phyloP scores from a whole-genome alignment of 2,888 invertebrate genomes.

The Tribolium freemani region DNA sequence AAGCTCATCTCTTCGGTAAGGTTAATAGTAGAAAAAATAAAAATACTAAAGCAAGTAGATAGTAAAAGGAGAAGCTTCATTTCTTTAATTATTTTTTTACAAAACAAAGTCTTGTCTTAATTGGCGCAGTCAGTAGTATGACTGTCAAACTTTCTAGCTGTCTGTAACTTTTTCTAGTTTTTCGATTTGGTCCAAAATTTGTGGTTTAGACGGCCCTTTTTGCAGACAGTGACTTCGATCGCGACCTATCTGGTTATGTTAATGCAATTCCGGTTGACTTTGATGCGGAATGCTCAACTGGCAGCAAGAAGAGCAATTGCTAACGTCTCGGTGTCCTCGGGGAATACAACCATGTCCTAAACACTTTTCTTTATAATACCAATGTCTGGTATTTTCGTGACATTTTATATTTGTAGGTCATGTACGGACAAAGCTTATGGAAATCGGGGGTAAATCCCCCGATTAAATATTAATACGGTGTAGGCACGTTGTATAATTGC shows the following conservation, averaged over 20 bases:
- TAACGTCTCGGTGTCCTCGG: conserved; percentile 37
- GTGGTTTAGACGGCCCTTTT: conserved; percentile 16
- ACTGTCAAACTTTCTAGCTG: too few species aligned
- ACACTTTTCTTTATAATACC: conserved; percentile 32
- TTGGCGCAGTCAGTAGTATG: too few species aligned
- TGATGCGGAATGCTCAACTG: conserved; percentile 72
- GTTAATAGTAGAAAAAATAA: background rate
- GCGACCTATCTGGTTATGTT: conserved; percentile 81
- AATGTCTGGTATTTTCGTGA: conserved; percentile 38
- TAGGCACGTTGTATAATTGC: conserved; percentile 20
- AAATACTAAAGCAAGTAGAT: too few species aligned
- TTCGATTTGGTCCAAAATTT: too few species aligned
- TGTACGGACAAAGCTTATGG: conserved; percentile 18
- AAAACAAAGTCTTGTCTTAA: too few species aligned
- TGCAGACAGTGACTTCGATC: conserved; percentile 79
- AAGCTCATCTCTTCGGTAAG: conserved; percentile 78
- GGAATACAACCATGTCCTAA: conserved; percentile 42
- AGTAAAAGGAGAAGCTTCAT: too few species aligned
- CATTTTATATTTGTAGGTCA: conserved; percentile 37
- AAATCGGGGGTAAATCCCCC: conserved; percentile 26
- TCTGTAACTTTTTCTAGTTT: too few species aligned
- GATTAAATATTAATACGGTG: conserved; percentile 40
- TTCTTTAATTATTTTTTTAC: too few species aligned
- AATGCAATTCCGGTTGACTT: conserved; percentile 80
- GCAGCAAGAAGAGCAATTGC: conserved; percentile 57